Conservation (phyloP, 2,113 vertebrate species). For the Conger conger region DNA sequence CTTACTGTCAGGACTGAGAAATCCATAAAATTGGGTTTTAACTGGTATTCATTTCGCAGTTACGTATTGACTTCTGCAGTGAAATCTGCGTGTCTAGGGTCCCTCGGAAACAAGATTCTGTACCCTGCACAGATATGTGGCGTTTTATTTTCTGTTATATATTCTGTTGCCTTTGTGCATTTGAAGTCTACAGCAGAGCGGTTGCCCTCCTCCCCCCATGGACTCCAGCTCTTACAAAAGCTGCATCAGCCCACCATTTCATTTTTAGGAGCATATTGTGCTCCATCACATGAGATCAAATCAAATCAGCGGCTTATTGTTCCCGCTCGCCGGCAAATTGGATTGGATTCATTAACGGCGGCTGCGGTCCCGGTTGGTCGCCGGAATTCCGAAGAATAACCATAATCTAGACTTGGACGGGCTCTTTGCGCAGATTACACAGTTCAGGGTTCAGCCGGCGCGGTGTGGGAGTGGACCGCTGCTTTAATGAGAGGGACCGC, state of each 20-base stretch:
- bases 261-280: not conserved
- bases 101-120: not conserved
- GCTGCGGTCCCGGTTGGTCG: not conserved
- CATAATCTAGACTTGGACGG: not conserved
- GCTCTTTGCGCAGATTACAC: not conserved
- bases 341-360: constrained; percentile 8
- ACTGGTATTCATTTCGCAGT: not conserved
- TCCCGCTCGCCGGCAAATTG: not conserved
- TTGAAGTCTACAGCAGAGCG: not conserved
- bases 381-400: not conserved
- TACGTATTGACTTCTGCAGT: not conserved
- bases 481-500: not conserved
- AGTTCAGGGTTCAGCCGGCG: not conserved
- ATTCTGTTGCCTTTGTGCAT: constrained; percentile 19
- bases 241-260: not conserved
- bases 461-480: not conserved
- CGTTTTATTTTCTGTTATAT: not conserved
- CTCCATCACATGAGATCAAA: not conserved
- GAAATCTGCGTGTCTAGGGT: not conserved
- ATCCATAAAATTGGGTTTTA: not conserved
- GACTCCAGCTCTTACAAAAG: not conserved
- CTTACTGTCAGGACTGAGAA: constrained; percentile 3
- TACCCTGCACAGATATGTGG: not conserved
- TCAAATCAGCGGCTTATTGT: constrained; percentile 7
- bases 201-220: not conserved